A percentile compares a stretch with the other conserved stretches of the same genome.
Evolutionary conservation across 1,140 invertebrate species (phyloP).

Genomic region (Formica exsecta): DNA sequence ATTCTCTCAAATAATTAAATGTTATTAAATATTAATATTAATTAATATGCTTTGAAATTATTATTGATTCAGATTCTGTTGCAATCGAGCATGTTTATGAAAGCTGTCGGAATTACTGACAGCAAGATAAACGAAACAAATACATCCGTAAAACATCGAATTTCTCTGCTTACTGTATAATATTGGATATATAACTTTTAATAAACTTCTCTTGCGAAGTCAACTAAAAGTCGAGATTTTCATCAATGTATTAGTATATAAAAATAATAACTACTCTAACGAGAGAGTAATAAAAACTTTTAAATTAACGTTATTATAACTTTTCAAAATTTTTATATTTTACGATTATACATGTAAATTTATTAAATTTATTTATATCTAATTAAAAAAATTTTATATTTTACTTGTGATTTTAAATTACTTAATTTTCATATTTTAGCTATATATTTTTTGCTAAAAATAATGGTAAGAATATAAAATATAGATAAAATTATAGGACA

Average conservation of each 20-base stretch:
- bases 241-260: slow-evolving; percentile 14
- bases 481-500: neutral
- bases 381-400: neutral
- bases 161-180: slow-evolving; percentile 6
- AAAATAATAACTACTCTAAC: slow-evolving; percentile 37
- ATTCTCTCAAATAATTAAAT: neutral
- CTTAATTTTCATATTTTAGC: neutral
- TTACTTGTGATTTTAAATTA: neutral
- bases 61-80: neutral
- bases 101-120: slow-evolving; percentile 18
- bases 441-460: neutral
- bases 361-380: neutral
- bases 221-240: slow-evolving; percentile 9
- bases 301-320: slow-evolving; percentile 10
- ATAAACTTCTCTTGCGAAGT: slow-evolving; percentile 20
- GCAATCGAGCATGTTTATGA: neutral
- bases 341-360: neutral
- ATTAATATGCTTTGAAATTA: slow-evolving; percentile 14
- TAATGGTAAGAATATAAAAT: neutral
- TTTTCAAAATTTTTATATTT: neutral
- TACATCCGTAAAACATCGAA: slow-evolving; percentile 13
- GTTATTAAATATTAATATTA: slow-evolving; percentile 20
- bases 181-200: slow-evolving; percentile 40
- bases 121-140: slow-evolving; percentile 26
- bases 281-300: slow-evolving; percentile 10